Conservation (phyloP, 2,888 invertebrate genomes). For the Drosophila picticornis region DNA sequence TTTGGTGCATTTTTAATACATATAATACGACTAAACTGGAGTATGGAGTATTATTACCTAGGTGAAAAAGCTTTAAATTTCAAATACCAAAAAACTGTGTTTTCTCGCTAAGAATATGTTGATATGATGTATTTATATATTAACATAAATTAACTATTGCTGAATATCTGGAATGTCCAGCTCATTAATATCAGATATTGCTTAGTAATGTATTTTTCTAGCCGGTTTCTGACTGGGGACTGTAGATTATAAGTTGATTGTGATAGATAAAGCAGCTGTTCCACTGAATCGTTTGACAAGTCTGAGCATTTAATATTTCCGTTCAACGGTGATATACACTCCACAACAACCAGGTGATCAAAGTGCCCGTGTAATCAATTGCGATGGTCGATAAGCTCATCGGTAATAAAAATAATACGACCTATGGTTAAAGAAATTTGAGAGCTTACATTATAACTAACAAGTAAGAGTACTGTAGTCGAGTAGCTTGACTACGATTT, state of each 20-base stretch:
- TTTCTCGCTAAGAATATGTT: neutral
- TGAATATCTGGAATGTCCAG: neutral
- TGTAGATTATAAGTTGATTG: neutral
- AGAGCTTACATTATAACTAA: neutral
- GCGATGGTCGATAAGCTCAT: slow-evolving; percentile 91
- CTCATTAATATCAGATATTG: neutral
- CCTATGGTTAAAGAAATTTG: slow-evolving; percentile 85
- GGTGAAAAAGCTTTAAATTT: too few relatives aligned
- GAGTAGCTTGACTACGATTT: too few relatives aligned
- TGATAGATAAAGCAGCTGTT: slow-evolving; percentile 47
- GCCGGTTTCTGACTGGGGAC: neutral
- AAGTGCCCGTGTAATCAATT: slow-evolving; percentile 85
- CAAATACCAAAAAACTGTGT: neutral
- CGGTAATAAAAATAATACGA: slow-evolving; percentile 95
- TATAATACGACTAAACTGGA: neutral
- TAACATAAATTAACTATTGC: neutral
- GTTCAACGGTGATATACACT: slow-evolving; percentile 66
- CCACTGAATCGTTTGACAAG: slow-evolving; percentile 58
- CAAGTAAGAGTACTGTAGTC: too few relatives aligned
- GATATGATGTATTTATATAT: neutral
- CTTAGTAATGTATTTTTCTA: neutral
- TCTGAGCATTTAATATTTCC: slow-evolving; percentile 43
- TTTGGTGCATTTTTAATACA: neutral
- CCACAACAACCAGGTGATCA: slow-evolving; percentile 77
- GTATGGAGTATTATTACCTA: neutral